Percentiles rank a stretch among this genome's conserved stretches.
Conservation (phyloP, 1,140 invertebrate species). For the Venturia canescens region DNA sequence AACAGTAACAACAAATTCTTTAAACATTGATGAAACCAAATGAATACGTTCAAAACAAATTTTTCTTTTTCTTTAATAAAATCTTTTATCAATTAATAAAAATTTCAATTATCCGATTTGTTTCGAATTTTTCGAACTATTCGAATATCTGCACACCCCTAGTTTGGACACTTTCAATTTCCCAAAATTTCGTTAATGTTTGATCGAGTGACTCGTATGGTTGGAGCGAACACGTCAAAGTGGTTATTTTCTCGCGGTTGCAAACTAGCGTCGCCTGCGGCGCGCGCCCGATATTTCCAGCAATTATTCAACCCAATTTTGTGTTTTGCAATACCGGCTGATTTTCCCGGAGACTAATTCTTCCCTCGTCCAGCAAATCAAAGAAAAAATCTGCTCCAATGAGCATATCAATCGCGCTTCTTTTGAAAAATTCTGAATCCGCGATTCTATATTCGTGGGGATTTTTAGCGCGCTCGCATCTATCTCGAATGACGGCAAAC, state of each 20-base stretch:
- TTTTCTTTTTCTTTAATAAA: too few species aligned
- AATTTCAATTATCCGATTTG: too few species aligned
- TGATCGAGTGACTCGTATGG: not conserved
- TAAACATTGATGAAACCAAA: not conserved
- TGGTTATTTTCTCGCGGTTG: conserved; percentile 10
- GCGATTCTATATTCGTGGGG: conserved; percentile 23
- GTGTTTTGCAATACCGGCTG: conserved; percentile 45
- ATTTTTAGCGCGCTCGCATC: not conserved
- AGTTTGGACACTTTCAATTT: conserved; percentile 13
- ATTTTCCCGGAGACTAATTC: conserved; percentile 20
- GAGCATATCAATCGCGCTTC: conserved; percentile 31
- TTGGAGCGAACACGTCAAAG: conserved; percentile 12
- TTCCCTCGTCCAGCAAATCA: conserved; percentile 36
- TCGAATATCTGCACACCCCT: too few species aligned
- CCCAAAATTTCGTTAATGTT: conserved; percentile 40
- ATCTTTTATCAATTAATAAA: too few species aligned
- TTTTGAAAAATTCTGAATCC: conserved; percentile 28
- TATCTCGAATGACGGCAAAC: conserved; percentile 37
- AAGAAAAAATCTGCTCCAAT: conserved; percentile 41
- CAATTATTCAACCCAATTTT: conserved; percentile 25
- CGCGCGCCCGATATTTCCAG: not conserved
- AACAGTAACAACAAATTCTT: too few species aligned
- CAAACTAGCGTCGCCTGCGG: not conserved
- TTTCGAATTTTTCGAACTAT: too few species aligned
- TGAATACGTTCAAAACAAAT: too few species aligned